A percentile compares a stretch with the other conserved stretches of the same genome.
Evolutionary conservation across 2,797 vertebrate species (phyloP).

Genomic region (Hybognathus amarus): DNA sequence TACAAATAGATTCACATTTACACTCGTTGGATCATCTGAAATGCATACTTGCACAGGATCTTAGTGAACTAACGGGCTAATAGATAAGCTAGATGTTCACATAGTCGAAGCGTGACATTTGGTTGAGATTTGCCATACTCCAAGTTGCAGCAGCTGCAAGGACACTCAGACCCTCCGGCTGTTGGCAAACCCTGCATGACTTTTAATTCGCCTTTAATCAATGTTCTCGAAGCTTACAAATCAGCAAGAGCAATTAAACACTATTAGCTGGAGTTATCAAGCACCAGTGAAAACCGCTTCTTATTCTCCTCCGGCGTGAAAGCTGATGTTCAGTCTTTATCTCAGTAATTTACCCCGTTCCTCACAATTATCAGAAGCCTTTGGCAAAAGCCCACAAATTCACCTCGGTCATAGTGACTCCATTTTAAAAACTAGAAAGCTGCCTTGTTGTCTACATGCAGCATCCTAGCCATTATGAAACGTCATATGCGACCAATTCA

Average conservation of each 20-base stretch:
- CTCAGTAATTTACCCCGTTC: slow-evolving; percentile 23
- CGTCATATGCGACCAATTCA: background rate
- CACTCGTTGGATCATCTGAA: background rate
- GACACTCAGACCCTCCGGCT: slow-evolving; percentile 5
- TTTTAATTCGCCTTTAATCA: slow-evolving; percentile 46
- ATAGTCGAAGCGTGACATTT: background rate
- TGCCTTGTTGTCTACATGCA: background rate
- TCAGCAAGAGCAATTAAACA: slow-evolving; percentile 70
- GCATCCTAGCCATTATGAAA: background rate
- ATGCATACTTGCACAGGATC: background rate
- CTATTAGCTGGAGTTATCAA: slow-evolving; percentile 68
- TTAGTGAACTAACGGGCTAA: background rate
- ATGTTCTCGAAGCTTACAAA: slow-evolving; percentile 62
- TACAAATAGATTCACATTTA: background rate
- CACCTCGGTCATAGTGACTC: background rate
- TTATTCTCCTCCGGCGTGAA: slow-evolving; percentile 27
- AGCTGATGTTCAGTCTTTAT: slow-evolving; percentile 12
- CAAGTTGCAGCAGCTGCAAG: slow-evolving; percentile 14
- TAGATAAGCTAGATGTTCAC: background rate
- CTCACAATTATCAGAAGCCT: slow-evolving; percentile 17
- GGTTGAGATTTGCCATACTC: slow-evolving; percentile 5
- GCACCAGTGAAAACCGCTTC: slow-evolving; percentile 7
- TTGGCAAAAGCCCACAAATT: slow-evolving; percentile 21
- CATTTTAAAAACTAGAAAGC: background rate
- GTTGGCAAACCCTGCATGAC: slow-evolving; percentile 1